Percentiles rank a stretch among this genome's conserved stretches.
These are phyloP conservation scores for Drosophila azteca DNA, from an alignment of 1,140 invertebrate species.

Conservation along the genomic window DNA sequence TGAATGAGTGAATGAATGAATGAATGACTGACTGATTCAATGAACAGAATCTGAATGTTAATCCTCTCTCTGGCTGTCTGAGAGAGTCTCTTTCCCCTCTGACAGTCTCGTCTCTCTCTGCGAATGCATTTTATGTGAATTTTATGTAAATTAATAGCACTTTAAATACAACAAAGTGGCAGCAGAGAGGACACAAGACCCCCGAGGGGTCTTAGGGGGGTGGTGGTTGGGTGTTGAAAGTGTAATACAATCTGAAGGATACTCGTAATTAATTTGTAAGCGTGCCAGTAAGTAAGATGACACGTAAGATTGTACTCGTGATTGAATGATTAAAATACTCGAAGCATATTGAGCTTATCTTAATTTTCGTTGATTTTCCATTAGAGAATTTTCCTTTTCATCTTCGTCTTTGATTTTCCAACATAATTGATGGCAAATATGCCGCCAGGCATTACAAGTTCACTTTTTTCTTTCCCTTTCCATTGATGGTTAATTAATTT, in stretches of 20 bases:
- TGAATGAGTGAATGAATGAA: slow-evolving; percentile 40
- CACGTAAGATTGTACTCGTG: slow-evolving; percentile 25
- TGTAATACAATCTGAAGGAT: slow-evolving; percentile 39
- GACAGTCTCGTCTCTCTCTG: slow-evolving; percentile 24
- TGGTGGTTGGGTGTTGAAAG: too few relatives aligned
- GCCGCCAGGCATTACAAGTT: slow-evolving; percentile 46
- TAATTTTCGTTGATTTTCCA: neutral
- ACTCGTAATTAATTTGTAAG: slow-evolving; percentile 39
- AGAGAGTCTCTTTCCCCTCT: too few relatives aligned
- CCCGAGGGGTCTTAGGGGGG: neutral
- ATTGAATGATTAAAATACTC: slow-evolving; percentile 23
- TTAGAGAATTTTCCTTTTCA: slow-evolving; percentile 17
- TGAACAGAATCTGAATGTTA: slow-evolving; percentile 28
- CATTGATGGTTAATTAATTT: slow-evolving; percentile 57
- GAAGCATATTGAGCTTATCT: neutral
- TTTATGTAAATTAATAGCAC: slow-evolving; percentile 57
- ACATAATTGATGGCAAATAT: slow-evolving; percentile 51
- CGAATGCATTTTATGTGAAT: too few relatives aligned
- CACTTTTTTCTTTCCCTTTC: neutral
- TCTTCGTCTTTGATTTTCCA: slow-evolving; percentile 9
- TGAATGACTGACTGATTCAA: slow-evolving; percentile 50
- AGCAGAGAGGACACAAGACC: slow-evolving; percentile 14
- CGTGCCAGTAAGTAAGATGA: slow-evolving; percentile 32
- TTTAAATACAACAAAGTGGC: slow-evolving; percentile 35
- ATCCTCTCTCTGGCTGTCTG: slow-evolving; percentile 7